Evolutionary conservation across 1,140 invertebrate species (phyloP), one percentile per base, ranked within the genome.

Genomic region (Papilio polytes): DNA sequence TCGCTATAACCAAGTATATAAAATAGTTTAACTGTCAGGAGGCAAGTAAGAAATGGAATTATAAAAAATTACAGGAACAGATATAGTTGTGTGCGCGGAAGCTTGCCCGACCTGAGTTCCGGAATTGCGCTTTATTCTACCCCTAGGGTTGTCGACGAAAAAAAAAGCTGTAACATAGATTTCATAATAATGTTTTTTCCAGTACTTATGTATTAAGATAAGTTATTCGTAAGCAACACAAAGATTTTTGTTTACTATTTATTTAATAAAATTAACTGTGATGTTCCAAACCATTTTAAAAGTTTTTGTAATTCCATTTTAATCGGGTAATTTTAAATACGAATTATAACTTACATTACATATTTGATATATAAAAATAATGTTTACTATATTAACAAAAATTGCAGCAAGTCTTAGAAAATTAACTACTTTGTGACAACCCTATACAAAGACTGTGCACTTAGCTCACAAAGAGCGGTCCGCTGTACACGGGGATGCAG

Each of bases 391-490:
- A n/a, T n/a, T n/a, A n/a, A n/a, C n/a, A n/a, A n/a, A n/a, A n/a
- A n/a, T n/a, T n/a, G n/a, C n/a, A n/a, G n/a, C n/a, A 41, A 41
- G 36, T 41, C 36, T 41, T 8, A 41, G 7, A 56, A 56, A 22
- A n/a, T 73, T 36, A 20, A 73, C 18, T 44, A 73, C 26, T 36
- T 15, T 73, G 31, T 46, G 72, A 1, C 74, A 83, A 22, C 82
- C 82, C 82, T 83, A 74, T 2, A 8, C 77, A 15, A 70, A 80
- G 77, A 78, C 77, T 78, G 59, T 78, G 82, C 82, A 83, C 82
- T 83, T 80, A 83, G 70, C 79, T 83, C 79, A 83, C 82, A 83
- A 83, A 83, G 82, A 76, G 76, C 76, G 76, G 77, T 78, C 77
- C 77, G 56, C 56, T 36, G 20, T 78, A 83, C 82, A 80, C 82